Base-by-base conservation (phyloP, 2,113 vertebrate species). In the Ptychochromis oligacanthus region DNA sequence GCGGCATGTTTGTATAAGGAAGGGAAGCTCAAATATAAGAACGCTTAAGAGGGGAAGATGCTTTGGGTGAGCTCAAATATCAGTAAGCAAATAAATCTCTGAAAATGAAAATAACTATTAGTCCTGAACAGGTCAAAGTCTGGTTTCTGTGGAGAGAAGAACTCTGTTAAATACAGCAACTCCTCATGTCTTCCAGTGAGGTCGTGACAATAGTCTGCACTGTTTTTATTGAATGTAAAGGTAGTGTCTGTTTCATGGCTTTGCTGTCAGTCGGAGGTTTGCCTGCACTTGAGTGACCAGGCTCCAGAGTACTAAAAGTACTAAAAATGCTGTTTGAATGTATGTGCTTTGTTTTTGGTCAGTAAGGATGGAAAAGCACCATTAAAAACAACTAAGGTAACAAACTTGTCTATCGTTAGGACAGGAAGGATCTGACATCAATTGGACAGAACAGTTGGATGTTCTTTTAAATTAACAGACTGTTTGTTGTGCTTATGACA, bases 31-130 rank as follows among this genome's bases (percentile, higher is more conserved):
- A 67, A 24, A 49, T 67, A 26, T 67, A 46, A 49, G 64, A 22
- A 46, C 15, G 46, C 64, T 12, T 28, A 67, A 67, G 64, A 28
- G 9, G 9, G 22, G 28, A 72, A 82, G 60, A 7, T 4, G 38
- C 20, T 1, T 12, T 4, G 40, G 4, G 46, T 54, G 7, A 24
- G 34, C 26, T 43, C 52, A 64, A 80, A 83, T 67, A 72, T 61
- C 18, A 74, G 14, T 1, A 58, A 75, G 55, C 34, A 24, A 15
- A 52, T 28, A 12, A 54, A 65, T 65, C 77, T 58, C 24, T 54
- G 7, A 77, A 87, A 85, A 26, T 54, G 7, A 79, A 87, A 85
- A 74, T 56, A 7, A 17, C 31, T 12, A 36, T 84, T 70, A 67
- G 38, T 14, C n/a, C 9, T 54, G 22, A 70, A 72, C 11, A 80